Evolutionary conservation across 2,113 vertebrate species (phyloP).

Genomic region (Gymnocephalus cernua): DNA sequence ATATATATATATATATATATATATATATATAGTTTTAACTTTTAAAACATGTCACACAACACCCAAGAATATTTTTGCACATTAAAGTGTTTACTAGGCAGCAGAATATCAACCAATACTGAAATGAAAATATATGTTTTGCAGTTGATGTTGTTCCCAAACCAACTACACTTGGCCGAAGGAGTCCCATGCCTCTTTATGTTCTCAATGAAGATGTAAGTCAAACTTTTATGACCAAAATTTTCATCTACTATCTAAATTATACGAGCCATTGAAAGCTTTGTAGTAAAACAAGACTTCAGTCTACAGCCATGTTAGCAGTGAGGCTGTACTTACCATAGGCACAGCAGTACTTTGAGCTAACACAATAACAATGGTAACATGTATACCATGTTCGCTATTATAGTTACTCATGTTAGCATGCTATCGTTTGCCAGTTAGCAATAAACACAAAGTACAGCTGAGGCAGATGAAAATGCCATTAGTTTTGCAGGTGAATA

Average conservation of each 20-base stretch:
- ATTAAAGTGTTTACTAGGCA: background rate
- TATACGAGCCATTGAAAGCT: background rate
- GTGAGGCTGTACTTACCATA: background rate
- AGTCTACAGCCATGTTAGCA: background rate
- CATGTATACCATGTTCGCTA: too few relatives aligned
- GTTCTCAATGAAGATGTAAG: conserved; percentile 94
- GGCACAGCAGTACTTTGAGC: background rate
- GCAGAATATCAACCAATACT: background rate
- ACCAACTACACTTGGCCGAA: conserved; percentile 88
- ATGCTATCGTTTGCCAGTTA: too few relatives aligned
- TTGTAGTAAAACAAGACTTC: background rate
- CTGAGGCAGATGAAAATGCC: too few relatives aligned
- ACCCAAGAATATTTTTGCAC: background rate
- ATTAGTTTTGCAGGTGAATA: too few relatives aligned
- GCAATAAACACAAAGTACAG: too few relatives aligned
- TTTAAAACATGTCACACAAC: too few relatives aligned
- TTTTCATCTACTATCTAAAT: background rate
- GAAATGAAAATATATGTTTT: conserved; percentile 35
- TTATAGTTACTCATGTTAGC: too few relatives aligned
- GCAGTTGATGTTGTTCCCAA: conserved; percentile 90
- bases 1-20: background rate
- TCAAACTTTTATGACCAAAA: background rate
- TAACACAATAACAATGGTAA: too few relatives aligned
- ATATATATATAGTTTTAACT: background rate
- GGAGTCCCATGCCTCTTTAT: conserved; percentile 92